Percentiles rank a stretch among this genome's conserved stretches.
phyloP scores from a whole-genome alignment of 2,888 invertebrate species.

The Trichogramma evanescens region DNA sequence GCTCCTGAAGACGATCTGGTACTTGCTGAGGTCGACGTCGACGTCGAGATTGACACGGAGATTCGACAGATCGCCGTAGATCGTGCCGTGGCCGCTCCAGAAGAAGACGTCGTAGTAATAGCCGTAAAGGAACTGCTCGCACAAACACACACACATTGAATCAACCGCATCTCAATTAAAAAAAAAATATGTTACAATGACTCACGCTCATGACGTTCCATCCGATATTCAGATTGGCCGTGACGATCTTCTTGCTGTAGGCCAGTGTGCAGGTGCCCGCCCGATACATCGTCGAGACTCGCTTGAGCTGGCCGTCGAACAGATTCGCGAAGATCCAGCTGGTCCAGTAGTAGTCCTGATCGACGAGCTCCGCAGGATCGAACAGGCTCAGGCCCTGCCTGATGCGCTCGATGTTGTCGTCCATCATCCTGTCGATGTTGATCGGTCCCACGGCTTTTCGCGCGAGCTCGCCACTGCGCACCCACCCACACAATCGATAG shows the following conservation, averaged over 20 bases:
- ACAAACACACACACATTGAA: background rate
- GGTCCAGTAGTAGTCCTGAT: background rate
- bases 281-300: conserved; percentile 29
- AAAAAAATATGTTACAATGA: background rate
- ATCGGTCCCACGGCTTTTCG: no score
- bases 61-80: conserved; percentile 23
- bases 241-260: conserved; percentile 22
- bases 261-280: conserved; percentile 21
- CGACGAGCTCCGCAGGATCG: conserved; percentile 29
- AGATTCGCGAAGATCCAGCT: conserved; percentile 18
- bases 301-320: conserved; percentile 29
- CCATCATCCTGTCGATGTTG: conserved; percentile 9
- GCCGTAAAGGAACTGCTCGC: conserved; percentile 26
- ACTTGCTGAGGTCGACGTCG: conserved; percentile 18
- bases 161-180: background rate
- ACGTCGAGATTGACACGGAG: conserved; percentile 19
- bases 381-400: conserved; percentile 13
- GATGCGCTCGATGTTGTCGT: conserved; percentile 2
- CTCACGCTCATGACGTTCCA: conserved; percentile 31
- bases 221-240: conserved; percentile 26
- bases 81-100: conserved; percentile 24
- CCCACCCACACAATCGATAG: no score
- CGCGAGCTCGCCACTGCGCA: no score
- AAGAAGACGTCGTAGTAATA: conserved; percentile 27
- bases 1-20: conserved; percentile 20